Base-by-base conservation (phyloP, 2,797 vertebrate genomes). In the Poecile montanus region DNA sequence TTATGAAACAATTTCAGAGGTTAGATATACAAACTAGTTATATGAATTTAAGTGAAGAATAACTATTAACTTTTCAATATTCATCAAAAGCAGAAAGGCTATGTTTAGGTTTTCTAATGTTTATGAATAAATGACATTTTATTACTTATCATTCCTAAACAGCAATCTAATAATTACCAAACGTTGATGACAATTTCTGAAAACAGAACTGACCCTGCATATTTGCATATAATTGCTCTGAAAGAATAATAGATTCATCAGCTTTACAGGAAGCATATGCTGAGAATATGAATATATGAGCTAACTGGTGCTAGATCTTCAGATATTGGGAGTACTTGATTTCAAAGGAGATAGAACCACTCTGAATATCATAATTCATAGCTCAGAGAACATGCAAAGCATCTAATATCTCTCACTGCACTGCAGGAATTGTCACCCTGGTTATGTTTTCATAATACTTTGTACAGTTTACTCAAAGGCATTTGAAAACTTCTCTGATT, bases 51-150 rank as follows among this genome's bases (percentile, higher is more conserved):
- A 88, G 50, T 47, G 40, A 93, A 89, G 63, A 77, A 91, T 94
- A 95, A 27, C 68, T 87, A 89, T 80, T 96, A 91, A 48, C 61
- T 90, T 92, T 78, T 89, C 88, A 86, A 42, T 74, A 83, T 91
- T 88, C 48, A 67, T 91, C 65, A 68, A 79, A 85, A 93, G 27
- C 58, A n/a, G 36, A 93, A 85, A 86, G 56, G 29, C 53, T 71
- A 23, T 82, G 29, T 90, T 96, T 89, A 75, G 45, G 42, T 61
- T 85, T 97, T 83, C 62, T 67, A 60, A 63, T 75, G 18, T 73
- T 92, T 88, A 47, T 90, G 61, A 91, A 79, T 66, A 85, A 93
- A 95, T 68, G 20, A 23, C 18, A 54, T 83, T 88, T 95, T 87
- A 71, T 79, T 71, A 62, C 47, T 88, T 88, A 88, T 75, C 45